Evolutionary conservation across 2,113 vertebrate species (phyloP), one percentile per base, ranked within the genome.

Genomic region (Ceratotherium simum): DNA sequence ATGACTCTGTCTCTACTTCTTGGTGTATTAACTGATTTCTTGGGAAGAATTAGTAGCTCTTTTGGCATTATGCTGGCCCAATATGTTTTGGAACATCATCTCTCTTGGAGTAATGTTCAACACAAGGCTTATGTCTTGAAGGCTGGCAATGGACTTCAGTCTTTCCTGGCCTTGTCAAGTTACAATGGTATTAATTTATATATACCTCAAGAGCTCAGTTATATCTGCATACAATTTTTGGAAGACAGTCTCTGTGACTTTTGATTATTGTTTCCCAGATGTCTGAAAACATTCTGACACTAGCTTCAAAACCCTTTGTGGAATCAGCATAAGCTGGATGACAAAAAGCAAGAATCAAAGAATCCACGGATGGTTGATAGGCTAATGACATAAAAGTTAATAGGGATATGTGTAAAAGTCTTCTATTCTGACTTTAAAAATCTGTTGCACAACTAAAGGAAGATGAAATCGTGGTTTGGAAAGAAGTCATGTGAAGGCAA

Each of bases 401-500:
- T 54, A 80, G n/a, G 29, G 29, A 23, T 76, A 76, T 75, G 42
- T 31, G 2, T 42, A 83, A 90, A 90, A 92, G 54, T 78, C 60
- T 87, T 96, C 95, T 8, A 73, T 78, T 94, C 64, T 90, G n/a
- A 76, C 31, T 79, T 88, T 13, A n/a, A 86, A 72, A 88, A 72
- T 54, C 21, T 83, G n/a, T 70, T 79, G 42, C 56, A 93, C 17
- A 84, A 87, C 56, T 88, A 96, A 92, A 92, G 20, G 48, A 93
- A 97, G 58, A 97, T 51, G 10, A 76, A 93, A 62, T 82, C 62
- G 67, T 95, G 36, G 58, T 96, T 93, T 93, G n/a, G 62, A 95
- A 98, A 73, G 27, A 96, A 94, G 87, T 91, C 78, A 95, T 4
- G 4, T 86, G 51, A 97, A 93, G 62, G 92, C 86, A 73, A 96